Evolutionary conservation across 2,888 invertebrate genomes (phyloP).

Genomic region (Muscina levida): DNA sequence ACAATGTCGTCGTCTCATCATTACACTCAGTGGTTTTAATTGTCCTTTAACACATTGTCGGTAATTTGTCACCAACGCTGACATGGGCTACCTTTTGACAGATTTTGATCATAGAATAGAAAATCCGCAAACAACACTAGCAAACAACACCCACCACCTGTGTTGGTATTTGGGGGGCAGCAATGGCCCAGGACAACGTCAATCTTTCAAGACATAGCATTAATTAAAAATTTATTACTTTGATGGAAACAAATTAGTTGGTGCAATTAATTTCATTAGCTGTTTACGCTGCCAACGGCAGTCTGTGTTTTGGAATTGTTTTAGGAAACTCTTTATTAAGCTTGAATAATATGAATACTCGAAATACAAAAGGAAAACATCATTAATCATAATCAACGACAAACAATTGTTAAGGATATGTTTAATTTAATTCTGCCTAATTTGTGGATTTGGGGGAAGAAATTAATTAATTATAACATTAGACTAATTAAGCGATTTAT

Average conservation of each 20-base stretch:
- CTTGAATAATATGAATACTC: too few species aligned
- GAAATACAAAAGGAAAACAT: too few species aligned
- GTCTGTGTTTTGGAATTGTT: too few species aligned
- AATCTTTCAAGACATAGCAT: not conserved
- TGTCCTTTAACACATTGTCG: slow-evolving; percentile 44
- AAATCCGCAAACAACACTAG: not conserved
- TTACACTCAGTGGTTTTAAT: slow-evolving; percentile 45
- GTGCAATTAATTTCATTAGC: slow-evolving; percentile 9
- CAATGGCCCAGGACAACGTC: not conserved
- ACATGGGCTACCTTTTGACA: not conserved
- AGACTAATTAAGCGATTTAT: too few species aligned
- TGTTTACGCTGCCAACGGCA: too few species aligned
- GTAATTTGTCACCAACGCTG: slow-evolving; percentile 31
- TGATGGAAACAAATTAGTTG: not conserved
- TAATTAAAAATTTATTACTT: not conserved
- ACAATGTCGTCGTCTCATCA: slow-evolving; percentile 35
- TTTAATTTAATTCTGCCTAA: too few species aligned
- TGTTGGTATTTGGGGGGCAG: not conserved
- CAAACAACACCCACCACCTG: not conserved
- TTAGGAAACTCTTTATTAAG: too few species aligned
- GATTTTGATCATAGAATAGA: too few species aligned
- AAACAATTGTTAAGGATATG: too few species aligned
- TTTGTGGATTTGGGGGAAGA: too few species aligned
- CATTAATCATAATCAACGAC: too few species aligned
- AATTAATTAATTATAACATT: too few species aligned